Base-by-base conservation (phyloP, 2,113 vertebrate genomes). In the Amblyopsis rosae region DNA sequence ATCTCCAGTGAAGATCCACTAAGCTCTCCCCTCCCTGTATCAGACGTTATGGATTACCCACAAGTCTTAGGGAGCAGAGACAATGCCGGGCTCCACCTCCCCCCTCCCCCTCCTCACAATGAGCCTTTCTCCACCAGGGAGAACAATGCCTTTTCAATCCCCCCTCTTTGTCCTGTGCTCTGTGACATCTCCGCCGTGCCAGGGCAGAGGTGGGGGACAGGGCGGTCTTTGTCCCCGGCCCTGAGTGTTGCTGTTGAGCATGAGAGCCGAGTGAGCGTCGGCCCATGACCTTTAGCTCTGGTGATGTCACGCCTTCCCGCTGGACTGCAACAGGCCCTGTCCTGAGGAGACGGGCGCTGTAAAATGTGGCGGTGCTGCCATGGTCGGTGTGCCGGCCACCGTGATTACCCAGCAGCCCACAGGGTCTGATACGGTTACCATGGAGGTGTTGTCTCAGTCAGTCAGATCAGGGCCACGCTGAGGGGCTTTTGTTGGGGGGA, bases 111-210 rank as follows among this genome's bases (percentile, higher is more conserved):
- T 76, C n/a, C 16, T 74, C 85, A 89, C 91, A 92, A 76, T 89
- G 61, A 12, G 59, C 73, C 54, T 73, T 85, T 77, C 61, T 83
- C 68, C 41, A 69, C 73, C 72, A 1, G 62, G 10, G 17, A 66
- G 65, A 87, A 92, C 88, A 91, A 89, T 85, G 80, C 45, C 45
- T 87, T 90, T 90, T 82, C 90, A 88, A 74, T 49, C 54, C 15
- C 41, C 54, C 72, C 85, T 87, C 73, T 82, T 92, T 81, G 82
- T 86, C 88, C 83, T 81, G 85, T 85, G 91, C 88, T 86, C 90
- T 90, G 91, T 90, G 91, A 91, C 91, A 91, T 92, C 90, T 87
- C 91, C 77, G 86, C 91, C 89, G 91, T 90, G 85, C 86, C 84
- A 86, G 85, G 82, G 81, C 68, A 76, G 83, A 83, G 83, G 79